Evolutionary conservation across 2,797 vertebrate genomes (phyloP).

Genomic region (Linurgus olivaceus): DNA sequence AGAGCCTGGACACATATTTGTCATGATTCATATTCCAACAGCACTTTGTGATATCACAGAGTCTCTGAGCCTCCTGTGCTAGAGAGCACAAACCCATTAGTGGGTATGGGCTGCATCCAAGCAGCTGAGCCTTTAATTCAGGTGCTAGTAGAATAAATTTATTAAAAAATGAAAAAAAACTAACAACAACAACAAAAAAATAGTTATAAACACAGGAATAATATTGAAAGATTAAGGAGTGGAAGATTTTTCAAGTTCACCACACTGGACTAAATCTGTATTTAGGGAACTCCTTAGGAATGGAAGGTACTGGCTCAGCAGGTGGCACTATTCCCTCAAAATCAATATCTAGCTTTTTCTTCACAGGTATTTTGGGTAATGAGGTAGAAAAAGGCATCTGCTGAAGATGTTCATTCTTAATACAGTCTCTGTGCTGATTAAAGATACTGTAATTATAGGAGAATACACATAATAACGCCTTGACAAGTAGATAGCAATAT

Average conservation of each 20-base stretch:
- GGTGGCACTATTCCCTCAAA: slow-evolving; percentile 54
- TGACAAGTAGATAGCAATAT: background rate
- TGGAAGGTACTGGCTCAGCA: background rate
- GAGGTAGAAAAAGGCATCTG: background rate
- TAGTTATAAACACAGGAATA: background rate
- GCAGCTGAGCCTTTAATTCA: background rate
- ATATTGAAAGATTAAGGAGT: background rate
- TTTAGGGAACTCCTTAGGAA: background rate
- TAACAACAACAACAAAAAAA: background rate
- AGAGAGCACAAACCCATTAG: background rate
- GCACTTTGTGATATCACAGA: background rate
- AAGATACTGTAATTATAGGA: background rate
- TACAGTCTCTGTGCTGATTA: background rate
- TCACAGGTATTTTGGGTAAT: background rate
- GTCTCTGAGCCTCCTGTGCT: background rate
- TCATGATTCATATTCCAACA: background rate
- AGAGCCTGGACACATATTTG: background rate
- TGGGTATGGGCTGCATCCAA: background rate
- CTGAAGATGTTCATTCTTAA: background rate
- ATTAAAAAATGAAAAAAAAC: background rate
- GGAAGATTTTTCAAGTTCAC: background rate
- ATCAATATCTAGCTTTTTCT: background rate
- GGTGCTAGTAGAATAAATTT: background rate
- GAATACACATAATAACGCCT: background rate
- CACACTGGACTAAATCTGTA: background rate